These are phyloP conservation scores for Octopus sinensis DNA, from an alignment of 1,140 invertebrate genomes.

Conservation along the genomic window DNA sequence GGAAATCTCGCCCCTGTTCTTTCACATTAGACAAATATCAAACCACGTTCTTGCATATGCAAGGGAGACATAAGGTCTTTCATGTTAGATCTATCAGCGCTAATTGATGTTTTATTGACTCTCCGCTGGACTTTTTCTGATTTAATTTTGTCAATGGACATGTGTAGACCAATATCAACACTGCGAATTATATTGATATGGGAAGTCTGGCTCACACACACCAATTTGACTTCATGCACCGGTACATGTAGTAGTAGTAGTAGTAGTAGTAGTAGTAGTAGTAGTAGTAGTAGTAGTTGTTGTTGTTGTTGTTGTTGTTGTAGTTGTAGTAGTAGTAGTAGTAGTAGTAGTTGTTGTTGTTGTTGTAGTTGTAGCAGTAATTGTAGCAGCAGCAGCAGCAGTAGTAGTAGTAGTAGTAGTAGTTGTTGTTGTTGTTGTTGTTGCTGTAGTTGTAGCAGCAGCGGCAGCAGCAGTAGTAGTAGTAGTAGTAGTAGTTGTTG, in stretches of 20 bases:
- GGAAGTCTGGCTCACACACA: too few relatives aligned
- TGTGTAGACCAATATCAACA: too few relatives aligned
- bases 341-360: conserved; percentile 14
- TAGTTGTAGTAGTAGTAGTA: conserved; percentile 17
- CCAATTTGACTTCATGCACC: too few relatives aligned
- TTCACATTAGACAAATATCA: too few relatives aligned
- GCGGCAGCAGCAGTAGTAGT: conserved; percentile 11
- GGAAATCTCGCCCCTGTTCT: too few relatives aligned
- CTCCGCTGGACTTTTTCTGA: too few relatives aligned
- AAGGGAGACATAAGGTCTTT: too few relatives aligned
- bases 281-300: conserved; percentile 19
- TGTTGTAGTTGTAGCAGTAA: conserved; percentile 12
- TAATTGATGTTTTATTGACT: too few relatives aligned
- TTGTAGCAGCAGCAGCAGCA: conserved; percentile 25
- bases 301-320: conserved; percentile 5
- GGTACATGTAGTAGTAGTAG: conserved; percentile 13
- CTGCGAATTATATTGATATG: too few relatives aligned
- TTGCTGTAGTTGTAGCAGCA: background rate
- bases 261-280: conserved; percentile 16
- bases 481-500: conserved; percentile 17
- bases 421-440: conserved; percentile 10
- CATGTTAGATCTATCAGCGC: too few relatives aligned
- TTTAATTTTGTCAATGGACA: too few relatives aligned
- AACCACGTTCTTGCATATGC: too few relatives aligned
- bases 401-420: conserved; percentile 17